A percentile compares a stretch with the other conserved stretches of the same genome.
These are phyloP conservation scores for Galemys pyrenaicus DNA, from an alignment of 2,113 vertebrate genomes.

Conservation along the genomic window DNA sequence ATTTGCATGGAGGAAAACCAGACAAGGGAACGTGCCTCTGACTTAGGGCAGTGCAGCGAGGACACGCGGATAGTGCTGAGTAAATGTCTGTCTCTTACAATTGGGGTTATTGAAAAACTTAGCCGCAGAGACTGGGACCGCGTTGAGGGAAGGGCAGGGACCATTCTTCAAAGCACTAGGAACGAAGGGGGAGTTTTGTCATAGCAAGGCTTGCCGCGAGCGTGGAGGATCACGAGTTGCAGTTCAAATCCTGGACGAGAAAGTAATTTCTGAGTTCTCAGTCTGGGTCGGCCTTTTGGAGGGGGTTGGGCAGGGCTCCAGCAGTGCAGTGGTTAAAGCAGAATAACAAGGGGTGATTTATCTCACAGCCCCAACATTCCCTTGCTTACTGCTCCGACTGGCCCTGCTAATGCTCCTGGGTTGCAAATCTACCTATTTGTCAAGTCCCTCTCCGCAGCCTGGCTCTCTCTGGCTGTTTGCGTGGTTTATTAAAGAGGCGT, in stretches of 20 bases:
- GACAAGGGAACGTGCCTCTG: background rate
- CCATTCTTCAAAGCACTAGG: background rate
- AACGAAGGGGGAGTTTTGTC: background rate
- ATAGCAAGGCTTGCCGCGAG: background rate
- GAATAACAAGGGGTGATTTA: constrained; percentile 89
- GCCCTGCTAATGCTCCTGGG: constrained; percentile 84
- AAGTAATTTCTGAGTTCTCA: background rate
- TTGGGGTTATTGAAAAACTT: background rate
- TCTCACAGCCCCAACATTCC: constrained; percentile 77
- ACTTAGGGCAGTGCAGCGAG: background rate
- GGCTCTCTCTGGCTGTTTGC: constrained; percentile 86
- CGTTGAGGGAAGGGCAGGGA: background rate
- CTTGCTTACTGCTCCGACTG: constrained; percentile 68
- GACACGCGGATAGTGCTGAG: background rate
- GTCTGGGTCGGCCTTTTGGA: background rate
- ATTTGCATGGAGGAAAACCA: background rate
- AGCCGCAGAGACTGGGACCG: background rate
- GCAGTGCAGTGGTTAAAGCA: constrained; percentile 86
- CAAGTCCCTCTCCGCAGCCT: constrained; percentile 87
- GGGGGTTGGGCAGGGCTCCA: constrained; percentile 43
- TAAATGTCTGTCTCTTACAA: constrained; percentile 41
- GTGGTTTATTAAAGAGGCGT: constrained; percentile 94
- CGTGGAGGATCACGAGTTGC: background rate
- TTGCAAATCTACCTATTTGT: constrained; percentile 91
- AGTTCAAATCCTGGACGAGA: background rate